Conservation (phyloP, 2,113 vertebrate species). For the Oryzias curvinotus region DNA sequence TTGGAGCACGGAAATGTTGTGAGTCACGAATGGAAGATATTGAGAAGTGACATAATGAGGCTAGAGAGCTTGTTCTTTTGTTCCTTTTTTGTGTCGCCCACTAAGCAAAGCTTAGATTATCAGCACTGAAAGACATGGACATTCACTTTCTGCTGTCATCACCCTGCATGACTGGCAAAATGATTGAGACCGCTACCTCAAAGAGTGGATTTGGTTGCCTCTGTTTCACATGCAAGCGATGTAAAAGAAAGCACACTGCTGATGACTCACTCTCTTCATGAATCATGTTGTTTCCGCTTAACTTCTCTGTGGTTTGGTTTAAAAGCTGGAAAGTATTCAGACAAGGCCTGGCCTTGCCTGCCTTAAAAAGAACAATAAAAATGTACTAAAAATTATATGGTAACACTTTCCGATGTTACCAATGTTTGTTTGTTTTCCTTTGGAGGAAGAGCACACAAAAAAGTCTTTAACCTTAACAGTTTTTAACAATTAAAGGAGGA, state of each 20-base stretch:
- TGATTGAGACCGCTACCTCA: conserved; percentile 41
- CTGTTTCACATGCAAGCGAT: conserved; percentile 33
- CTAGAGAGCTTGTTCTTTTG: conserved; percentile 41
- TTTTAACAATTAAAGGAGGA: too few relatives aligned
- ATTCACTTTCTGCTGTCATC: conserved; percentile 4
- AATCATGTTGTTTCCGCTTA: conserved; percentile 47
- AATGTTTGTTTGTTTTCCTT: too few relatives aligned
- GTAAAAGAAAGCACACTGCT: conserved; percentile 20
- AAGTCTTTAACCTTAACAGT: too few relatives aligned
- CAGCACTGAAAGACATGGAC: conserved; percentile 13
- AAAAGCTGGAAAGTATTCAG: background rate
- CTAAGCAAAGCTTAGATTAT: conserved; percentile 33
- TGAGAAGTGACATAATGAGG: conserved; percentile 66
- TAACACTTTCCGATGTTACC: too few relatives aligned
- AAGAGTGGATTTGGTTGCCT: conserved; percentile 38
- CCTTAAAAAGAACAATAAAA: background rate
- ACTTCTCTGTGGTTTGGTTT: conserved; percentile 28
- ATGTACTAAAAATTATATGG: background rate
- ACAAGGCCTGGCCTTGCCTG: background rate
- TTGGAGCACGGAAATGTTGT: conserved; percentile 21
- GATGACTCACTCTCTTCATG: conserved; percentile 64
- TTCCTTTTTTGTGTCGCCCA: conserved; percentile 27
- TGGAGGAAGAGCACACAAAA: too few relatives aligned
- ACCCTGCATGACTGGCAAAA: conserved; percentile 29
- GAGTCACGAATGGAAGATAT: conserved; percentile 28